These are phyloP conservation scores for Gadus chalcogrammus DNA, from an alignment of 2,113 vertebrate genomes.

Conservation along the genomic window DNA sequence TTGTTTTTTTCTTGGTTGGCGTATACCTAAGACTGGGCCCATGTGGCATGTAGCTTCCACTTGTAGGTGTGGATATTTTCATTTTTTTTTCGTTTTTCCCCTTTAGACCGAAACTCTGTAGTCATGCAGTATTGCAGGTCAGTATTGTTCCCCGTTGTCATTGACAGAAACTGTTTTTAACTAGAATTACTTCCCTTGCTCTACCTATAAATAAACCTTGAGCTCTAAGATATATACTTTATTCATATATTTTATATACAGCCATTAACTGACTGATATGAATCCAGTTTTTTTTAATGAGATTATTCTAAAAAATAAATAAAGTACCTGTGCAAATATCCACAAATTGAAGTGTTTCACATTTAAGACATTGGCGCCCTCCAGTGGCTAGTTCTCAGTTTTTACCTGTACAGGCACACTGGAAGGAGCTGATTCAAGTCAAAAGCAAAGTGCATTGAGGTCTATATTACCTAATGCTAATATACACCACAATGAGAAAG, in stretches of 20 bases:
- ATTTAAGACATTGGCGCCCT: constrained; percentile 79
- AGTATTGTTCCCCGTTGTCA: constrained; percentile 68
- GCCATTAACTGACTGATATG: constrained; percentile 75
- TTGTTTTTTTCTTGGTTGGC: not conserved
- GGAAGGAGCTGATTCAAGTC: constrained; percentile 79
- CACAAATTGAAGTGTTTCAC: constrained; percentile 80
- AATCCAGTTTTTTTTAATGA: constrained; percentile 73
- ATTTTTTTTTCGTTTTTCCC: constrained; percentile 25
- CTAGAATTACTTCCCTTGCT: constrained; percentile 72
- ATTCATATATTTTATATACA: constrained; percentile 79
- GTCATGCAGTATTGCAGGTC: constrained; percentile 76
- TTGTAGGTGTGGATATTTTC: constrained; percentile 54
- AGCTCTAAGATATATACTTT: constrained; percentile 82
- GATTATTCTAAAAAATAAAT: constrained; percentile 82
- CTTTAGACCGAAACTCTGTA: constrained; percentile 62
- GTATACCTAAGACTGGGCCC: not conserved
- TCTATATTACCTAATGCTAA: constrained; percentile 74
- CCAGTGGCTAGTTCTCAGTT: constrained; percentile 70
- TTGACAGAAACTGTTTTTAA: constrained; percentile 73
- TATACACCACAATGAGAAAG: constrained; percentile 71
- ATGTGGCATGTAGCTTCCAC: constrained; percentile 19
- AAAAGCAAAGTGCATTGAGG: constrained; percentile 75
- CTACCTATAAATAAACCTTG: constrained; percentile 80
- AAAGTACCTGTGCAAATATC: constrained; percentile 83
- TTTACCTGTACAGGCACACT: constrained; percentile 65